Evolutionary conservation across 2,797 vertebrate genomes (phyloP).

Genomic region (Rhinella marina): DNA sequence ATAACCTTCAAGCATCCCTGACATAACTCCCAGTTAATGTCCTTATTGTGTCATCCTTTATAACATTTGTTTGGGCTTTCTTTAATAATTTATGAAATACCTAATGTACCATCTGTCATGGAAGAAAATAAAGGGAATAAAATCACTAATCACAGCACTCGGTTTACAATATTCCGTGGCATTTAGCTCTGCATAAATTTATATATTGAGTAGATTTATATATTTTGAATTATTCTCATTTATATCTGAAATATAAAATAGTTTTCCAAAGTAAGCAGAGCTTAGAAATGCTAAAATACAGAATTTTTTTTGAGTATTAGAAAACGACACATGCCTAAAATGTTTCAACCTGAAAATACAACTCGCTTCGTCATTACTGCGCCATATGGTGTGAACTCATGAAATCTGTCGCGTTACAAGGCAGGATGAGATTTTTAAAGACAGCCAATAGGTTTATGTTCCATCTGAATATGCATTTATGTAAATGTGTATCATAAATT

Average conservation of each 20-base stretch:
- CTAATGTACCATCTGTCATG: conserved; percentile 47
- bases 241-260: neutral
- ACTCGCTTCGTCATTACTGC: neutral
- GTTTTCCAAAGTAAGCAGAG: neutral
- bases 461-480: conserved; percentile 46
- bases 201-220: neutral
- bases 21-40: conserved; percentile 35
- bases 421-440: conserved; percentile 25
- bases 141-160: conserved; percentile 11
- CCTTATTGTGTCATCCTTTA: conserved; percentile 49
- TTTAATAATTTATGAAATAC: conserved; percentile 45
- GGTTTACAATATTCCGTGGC: neutral
- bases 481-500: conserved; percentile 24
- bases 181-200: neutral
- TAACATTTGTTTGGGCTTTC: conserved; percentile 50
- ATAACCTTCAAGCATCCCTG: conserved; percentile 29
- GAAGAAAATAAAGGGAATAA: neutral
- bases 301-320: neutral
- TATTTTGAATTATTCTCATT: neutral
- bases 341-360: conserved; percentile 21
- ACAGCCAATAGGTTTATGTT: conserved; percentile 17
- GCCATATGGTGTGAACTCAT: conserved; percentile 29
- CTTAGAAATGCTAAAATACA: neutral
- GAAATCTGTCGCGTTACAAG: neutral
- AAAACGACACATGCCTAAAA: neutral